Conservation (phyloP, 2,113 vertebrate genomes). For the Paracanthobrama guichenoti region DNA sequence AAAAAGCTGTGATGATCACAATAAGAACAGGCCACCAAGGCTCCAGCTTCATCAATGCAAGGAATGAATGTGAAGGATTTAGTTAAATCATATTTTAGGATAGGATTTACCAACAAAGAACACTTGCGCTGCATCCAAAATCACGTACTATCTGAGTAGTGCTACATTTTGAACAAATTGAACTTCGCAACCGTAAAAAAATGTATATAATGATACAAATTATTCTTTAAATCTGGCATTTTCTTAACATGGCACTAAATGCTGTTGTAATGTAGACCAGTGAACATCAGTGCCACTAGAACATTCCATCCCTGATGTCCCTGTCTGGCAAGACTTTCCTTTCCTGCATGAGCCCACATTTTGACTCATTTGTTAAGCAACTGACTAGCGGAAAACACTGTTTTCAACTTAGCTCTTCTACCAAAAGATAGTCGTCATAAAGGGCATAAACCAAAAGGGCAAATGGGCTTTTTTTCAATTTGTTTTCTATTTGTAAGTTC, state of each 20-base stretch:
- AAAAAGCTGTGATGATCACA: not conserved
- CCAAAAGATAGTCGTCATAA: constrained; percentile 18
- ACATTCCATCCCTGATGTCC: not conserved
- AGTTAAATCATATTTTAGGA: not conserved
- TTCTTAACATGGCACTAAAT: not conserved
- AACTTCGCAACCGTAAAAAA: too few relatives aligned
- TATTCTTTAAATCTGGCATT: not conserved
- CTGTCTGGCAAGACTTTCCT: not conserved
- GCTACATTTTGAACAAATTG: too few relatives aligned
- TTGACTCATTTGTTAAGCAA: constrained; percentile 8
- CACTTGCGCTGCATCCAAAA: too few relatives aligned
- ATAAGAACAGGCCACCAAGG: not conserved
- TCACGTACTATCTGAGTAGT: too few relatives aligned
- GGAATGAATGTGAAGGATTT: not conserved
- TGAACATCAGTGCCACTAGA: not conserved
- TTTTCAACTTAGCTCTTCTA: not conserved
- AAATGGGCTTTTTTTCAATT: constrained; percentile 13
- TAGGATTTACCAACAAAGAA: not conserved
- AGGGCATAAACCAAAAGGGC: constrained; percentile 32
- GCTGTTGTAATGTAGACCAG: not conserved
- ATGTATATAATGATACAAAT: not conserved
- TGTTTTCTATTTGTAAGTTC: constrained; percentile 20
- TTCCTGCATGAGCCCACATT: not conserved
- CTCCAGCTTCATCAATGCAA: not conserved
- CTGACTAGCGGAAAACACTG: not conserved